Evolutionary conservation across 2,113 vertebrate species (phyloP).

Genomic region (Hemiscyllium ocellatum): DNA sequence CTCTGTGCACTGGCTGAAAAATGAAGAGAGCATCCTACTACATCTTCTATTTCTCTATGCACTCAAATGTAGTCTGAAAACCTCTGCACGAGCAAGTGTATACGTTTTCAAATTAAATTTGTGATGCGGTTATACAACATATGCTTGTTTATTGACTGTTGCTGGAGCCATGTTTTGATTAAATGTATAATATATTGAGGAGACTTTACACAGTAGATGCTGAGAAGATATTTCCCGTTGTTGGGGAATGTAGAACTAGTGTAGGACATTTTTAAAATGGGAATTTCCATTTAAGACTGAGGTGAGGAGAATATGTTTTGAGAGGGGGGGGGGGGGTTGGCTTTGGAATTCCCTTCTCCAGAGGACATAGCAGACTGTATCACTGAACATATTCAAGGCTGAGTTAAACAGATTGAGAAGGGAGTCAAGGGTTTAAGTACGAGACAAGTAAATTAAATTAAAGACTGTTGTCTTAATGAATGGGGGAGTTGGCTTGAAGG

Average conservation of each 20-base stretch:
- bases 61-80: not conserved
- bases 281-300: too few species aligned
- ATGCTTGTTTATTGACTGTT: not conserved
- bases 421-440: too few species aligned
- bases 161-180: not conserved
- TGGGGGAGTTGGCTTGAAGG: too few species aligned
- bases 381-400: too few species aligned
- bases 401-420: too few species aligned
- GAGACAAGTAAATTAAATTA: too few species aligned
- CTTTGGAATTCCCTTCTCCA: not conserved
- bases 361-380: too few species aligned
- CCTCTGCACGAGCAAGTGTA: not conserved
- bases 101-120: not conserved
- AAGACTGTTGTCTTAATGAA: too few species aligned
- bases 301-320: too few species aligned
- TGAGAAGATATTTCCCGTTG: not conserved
- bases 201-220: not conserved
- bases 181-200: not conserved
- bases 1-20: not conserved
- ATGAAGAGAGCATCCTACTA: not conserved
- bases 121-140: not conserved
- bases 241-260: not conserved
- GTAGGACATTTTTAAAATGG: too few species aligned
- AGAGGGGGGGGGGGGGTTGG: too few species aligned
- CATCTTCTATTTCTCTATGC: not conserved